Base-by-base conservation (phyloP, 2,888 invertebrate species). In the Brachylomia viminalis region DNA sequence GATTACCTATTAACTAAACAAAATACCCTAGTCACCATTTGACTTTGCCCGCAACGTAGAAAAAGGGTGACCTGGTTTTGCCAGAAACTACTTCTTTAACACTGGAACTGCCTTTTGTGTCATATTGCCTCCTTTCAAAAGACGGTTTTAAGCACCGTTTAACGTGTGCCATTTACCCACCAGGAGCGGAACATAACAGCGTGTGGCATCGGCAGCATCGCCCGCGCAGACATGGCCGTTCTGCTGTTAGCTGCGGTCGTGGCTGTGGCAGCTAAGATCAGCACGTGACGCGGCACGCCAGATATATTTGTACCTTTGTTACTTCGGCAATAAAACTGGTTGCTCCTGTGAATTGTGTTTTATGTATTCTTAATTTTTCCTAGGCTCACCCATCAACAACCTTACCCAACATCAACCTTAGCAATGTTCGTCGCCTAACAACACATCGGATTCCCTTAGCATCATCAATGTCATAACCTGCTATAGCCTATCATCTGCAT, bases 301-400 rank as follows among this genome's bases (percentile, higher is more conserved):
- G 70, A 86, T 89, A 89, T 86, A 92, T 95, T 95, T 95, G 91
- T 95, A 95, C 93, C 92, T 95, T 95, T 95, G 95, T 95, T 95
- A 95, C 90, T 93, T 93, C 93, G 88, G 89, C 91, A 95, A 94
- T 95, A 94, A 95, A 95, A 94, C 71, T 91, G 94, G 93, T 95
- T 95, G 93, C 95, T 94, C 91, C 85, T 90, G 69, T 62, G 59
- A 27, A 17, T 30, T 52, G 64, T 38, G 15, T 84, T 72, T 84
- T 52, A 59, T 45, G 83, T 52, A 61, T 59, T 27, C 15, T 15
- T 47, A 6, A 33, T 27, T 33, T 33, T 17, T 47, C 6, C 30
- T 47, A 27, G 23, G 27, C 23, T 38, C 81, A 85, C 77, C 75
- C 81, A 83, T 84, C 89, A 77, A 83, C 64, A 73, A 72, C 72